Conservation (phyloP, 2,113 vertebrate species). For the Saccopteryx bilineata region DNA sequence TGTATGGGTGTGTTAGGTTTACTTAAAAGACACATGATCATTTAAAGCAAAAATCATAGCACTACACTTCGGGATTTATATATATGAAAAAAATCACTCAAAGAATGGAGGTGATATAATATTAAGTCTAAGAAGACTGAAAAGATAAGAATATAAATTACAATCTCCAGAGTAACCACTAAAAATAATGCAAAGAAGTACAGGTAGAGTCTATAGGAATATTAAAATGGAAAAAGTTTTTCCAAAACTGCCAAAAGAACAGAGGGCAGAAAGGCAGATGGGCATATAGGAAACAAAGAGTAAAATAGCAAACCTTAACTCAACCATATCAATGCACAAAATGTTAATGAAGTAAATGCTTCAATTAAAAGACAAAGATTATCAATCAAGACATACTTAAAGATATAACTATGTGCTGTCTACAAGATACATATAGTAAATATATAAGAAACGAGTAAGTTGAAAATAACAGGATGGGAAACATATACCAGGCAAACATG, state of each 20-base stretch:
- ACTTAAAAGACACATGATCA: slow-evolving; percentile 46
- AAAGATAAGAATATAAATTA: neutral
- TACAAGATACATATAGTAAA: neutral
- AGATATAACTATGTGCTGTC: neutral
- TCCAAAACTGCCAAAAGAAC: neutral
- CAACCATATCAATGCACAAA: neutral
- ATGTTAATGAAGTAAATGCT: slow-evolving; percentile 51
- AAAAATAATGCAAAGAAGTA: neutral
- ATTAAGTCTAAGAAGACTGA: neutral
- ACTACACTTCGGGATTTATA: neutral
- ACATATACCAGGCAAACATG: neutral
- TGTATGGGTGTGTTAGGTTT: neutral
- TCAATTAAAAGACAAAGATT: slow-evolving; percentile 37
- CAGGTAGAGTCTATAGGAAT: neutral
- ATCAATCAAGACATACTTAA: neutral
- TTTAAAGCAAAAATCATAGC: slow-evolving; percentile 54
- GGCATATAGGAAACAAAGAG: neutral
- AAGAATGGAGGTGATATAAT: neutral
- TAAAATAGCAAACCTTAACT: neutral
- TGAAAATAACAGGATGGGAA: neutral
- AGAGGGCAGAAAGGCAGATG: neutral
- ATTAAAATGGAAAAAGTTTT: slow-evolving; percentile 57
- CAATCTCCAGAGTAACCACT: neutral
- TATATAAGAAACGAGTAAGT: neutral
- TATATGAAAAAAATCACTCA: neutral